Base-by-base conservation (phyloP, 1,140 invertebrate species). In the Drosophila funebris region DNA sequence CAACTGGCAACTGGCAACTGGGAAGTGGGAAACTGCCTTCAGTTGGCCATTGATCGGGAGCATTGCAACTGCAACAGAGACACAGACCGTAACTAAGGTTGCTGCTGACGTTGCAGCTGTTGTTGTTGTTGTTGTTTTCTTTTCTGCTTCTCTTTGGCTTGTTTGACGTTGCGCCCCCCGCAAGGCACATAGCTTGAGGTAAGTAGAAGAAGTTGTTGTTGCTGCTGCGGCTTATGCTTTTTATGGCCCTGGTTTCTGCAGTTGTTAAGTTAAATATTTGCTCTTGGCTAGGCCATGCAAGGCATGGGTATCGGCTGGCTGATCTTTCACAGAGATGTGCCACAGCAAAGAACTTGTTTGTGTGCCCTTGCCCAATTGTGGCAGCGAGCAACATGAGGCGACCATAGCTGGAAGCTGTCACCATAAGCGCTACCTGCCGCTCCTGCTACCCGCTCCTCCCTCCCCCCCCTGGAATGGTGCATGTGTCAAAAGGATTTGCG, bases 231-330 rank as follows among this genome's bases (percentile, higher is more conserved):
- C 73, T 74, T 77, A 43, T 85, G 82, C 74, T 87, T 78, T 85
- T 85, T 87, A 85, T 87, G 82, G 81, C 41, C 22, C 27, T 63
- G 52, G 54, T 33, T 83, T 68, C 73, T 69, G 58, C 73, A 52
- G 76, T 73, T 48, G 82, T 87, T 78, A 85, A 85, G 63, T 87
- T 78, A 87, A 87, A 87, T 87, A 87, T 87, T 87, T 87, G 85
- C 56, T 58, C 75, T 58, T 63, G 61, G 56, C 80, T 54, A 69
- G 63, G 58, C 64, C 11, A 36, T 4, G 1, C 11, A 48, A 36
- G 37, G 46, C 31, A 46, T 33, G 27, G 48, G 27, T 13, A n/a
- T n/a, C n/a, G n/a, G n/a, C 18, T 48, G 54, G 43, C 52, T 43
- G 69, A 67, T 66, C 68, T 76, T 64, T 37, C 44, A 22, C 43